These are phyloP conservation scores for Chiloscyllium plagiosum DNA, from an alignment of 2,113 vertebrate species.

Conservation along the genomic window DNA sequence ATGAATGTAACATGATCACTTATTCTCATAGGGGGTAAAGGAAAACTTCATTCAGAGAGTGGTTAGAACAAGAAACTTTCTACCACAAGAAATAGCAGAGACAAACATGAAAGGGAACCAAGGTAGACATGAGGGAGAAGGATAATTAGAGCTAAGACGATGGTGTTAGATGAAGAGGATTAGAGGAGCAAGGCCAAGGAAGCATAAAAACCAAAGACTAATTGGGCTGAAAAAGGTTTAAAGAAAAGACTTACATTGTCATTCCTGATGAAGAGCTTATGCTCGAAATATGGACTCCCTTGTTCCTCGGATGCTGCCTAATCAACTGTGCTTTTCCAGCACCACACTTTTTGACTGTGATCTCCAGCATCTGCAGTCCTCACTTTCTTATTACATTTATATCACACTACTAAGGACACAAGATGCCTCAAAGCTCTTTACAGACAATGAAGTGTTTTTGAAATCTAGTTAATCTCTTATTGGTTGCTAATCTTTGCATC, in stretches of 20 bases:
- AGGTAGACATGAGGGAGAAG: background rate
- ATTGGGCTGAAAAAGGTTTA: background rate
- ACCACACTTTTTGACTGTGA: too few relatives aligned
- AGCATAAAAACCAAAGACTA: background rate
- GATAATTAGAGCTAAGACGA: background rate
- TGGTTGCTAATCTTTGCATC: background rate
- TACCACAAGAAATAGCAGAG: background rate
- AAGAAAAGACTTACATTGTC: background rate
- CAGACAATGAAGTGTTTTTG: background rate
- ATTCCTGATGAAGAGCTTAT: too few relatives aligned
- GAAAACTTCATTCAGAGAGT: background rate
- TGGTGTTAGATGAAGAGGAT: background rate
- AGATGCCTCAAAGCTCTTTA: background rate
- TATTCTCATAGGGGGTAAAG: background rate
- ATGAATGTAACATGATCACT: background rate
- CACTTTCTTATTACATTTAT: too few relatives aligned
- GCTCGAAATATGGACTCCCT: too few relatives aligned
- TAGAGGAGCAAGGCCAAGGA: background rate
- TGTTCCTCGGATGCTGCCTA: too few relatives aligned
- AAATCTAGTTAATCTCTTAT: background rate
- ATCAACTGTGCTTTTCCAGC: too few relatives aligned
- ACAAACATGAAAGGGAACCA: background rate
- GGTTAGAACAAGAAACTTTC: background rate
- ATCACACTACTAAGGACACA: too few relatives aligned
- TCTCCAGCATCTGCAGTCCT: too few relatives aligned